Percentiles rank a stretch among this genome's conserved stretches.
Conservation (phyloP, 2,113 vertebrate genomes). For the Clinocottus analis region DNA sequence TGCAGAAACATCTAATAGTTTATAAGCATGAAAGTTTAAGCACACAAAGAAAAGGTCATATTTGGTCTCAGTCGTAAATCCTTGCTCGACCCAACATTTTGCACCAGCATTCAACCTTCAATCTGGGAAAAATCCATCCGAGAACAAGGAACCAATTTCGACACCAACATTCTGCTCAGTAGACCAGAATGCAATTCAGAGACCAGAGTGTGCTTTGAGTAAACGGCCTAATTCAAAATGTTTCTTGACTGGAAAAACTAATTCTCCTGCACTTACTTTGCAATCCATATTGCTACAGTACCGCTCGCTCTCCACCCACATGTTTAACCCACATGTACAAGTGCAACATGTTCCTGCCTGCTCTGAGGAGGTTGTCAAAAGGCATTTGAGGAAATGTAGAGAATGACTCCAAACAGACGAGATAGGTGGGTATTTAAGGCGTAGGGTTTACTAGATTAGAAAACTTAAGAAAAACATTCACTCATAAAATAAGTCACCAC, state of each 20-base stretch:
- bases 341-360: constrained; percentile 36
- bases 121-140: neutral
- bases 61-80: neutral
- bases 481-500: constrained; percentile 11
- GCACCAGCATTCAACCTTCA: neutral
- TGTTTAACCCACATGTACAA: constrained; percentile 35
- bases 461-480: constrained; percentile 25
- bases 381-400: constrained; percentile 41
- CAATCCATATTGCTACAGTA: constrained; percentile 9
- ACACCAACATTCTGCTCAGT: neutral
- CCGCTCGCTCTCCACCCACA: constrained; percentile 42
- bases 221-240: neutral
- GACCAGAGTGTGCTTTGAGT: neutral
- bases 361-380: constrained; percentile 47
- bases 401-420: constrained; percentile 39
- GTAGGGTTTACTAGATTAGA: constrained; percentile 5
- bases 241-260: constrained; percentile 19
- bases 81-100: constrained; percentile 11
- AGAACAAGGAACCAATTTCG: neutral
- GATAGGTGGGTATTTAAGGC: constrained; percentile 36
- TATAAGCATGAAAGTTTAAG: constrained; percentile 3
- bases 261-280: constrained; percentile 28
- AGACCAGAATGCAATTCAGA: constrained; percentile 25
- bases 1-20: neutral
- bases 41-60: neutral